Base-by-base conservation (phyloP, 92 coral and sea anemone species). In the Parazoanthus darwini region DNA sequence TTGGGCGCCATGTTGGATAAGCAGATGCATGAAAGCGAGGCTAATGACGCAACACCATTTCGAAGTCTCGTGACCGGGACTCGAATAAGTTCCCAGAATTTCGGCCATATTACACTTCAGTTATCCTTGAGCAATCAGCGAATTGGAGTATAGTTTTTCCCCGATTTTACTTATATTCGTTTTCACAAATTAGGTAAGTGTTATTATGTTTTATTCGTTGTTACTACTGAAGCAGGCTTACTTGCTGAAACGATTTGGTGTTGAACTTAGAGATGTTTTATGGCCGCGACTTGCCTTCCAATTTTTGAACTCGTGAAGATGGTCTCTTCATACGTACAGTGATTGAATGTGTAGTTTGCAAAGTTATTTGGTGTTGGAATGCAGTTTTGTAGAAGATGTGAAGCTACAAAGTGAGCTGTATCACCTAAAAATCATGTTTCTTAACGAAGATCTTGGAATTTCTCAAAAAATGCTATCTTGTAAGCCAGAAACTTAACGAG, bases 1-100 rank as follows among this genome's bases (percentile, higher is more conserved):
- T 93, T 93, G 67, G 96, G 98, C 94, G 98, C 96, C 98, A 95
- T 95, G 39, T 93, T 95, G 87, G 48, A 85, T 65, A 0, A 26
- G 73, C 14, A 13, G 42, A 20, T 15, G 51, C 63, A 29, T 70
- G 81, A 51, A 67, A 88, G 43, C 85, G 91, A 91, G 90, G 93
- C 77, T 44, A 18, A 92, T 94, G 98, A 91, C 95, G 98, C 93
- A 91, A 90, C 82, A 85, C 77, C 78, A 89, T 76, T 56, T 84
- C 92, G 86, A 87, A 92, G 94, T 92, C 94, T 90, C 90, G 93
- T 89, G 93, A 89, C 86, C 82, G 83, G 88, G 89, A 79, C 89
- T 88, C 89, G 95, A 46, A 46, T 92, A 48, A 43, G 35, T 80
- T 70, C 85, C 85, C 77, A 70, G 89, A 85, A 88, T 85, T 85